Evolutionary conservation across 2,888 invertebrate genomes (phyloP), one percentile per base, ranked within the genome.

Genomic region (Bombylius discolor): DNA sequence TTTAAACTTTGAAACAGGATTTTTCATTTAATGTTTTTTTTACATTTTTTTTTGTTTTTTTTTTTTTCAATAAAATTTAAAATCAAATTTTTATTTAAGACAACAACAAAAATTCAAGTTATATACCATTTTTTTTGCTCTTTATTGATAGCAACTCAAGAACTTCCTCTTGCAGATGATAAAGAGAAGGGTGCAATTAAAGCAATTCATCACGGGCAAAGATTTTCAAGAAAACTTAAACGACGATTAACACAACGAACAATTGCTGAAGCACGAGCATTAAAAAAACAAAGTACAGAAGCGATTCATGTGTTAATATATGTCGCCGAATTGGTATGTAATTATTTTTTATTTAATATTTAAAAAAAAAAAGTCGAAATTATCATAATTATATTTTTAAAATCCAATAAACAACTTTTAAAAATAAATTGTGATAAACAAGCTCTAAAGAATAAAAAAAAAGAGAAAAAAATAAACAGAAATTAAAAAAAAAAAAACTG

Each of bases 131-230:
- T 42, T 42, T 42, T 42, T 42, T 42, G 12, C 39, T 4, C 8
- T 42, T 23, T 23, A 2, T 23, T 23, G 9, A 11, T 11, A 42
- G 39, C 39, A 11, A 42, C 8, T 42, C 39, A 42, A 42, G 39
- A 42, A 42, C 39, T 42, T 42, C 39, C 39, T 42, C 39, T 11
- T 11, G 11, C 11, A 11, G 39, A 42, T 42, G 39, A 42, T 42
- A 60, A 67, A 42, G 69, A 70, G 59, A 67, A 64, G 57, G 68
- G 83, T 63, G 83, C 87, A 0, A 81, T 81, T 13, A 83, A 87
- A 58, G 87, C 89, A 1, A 84, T 89, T 64, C 83, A 88, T 67
- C 88, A 88, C 64, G 87, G 87, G 33, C 87, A 85, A 61, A 74
- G 86, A 51, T 81, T 89, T 62, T 83, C 88, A 7, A 79, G 85